Conservation (phyloP, 2,113 vertebrate genomes). For the Progne subis region DNA sequence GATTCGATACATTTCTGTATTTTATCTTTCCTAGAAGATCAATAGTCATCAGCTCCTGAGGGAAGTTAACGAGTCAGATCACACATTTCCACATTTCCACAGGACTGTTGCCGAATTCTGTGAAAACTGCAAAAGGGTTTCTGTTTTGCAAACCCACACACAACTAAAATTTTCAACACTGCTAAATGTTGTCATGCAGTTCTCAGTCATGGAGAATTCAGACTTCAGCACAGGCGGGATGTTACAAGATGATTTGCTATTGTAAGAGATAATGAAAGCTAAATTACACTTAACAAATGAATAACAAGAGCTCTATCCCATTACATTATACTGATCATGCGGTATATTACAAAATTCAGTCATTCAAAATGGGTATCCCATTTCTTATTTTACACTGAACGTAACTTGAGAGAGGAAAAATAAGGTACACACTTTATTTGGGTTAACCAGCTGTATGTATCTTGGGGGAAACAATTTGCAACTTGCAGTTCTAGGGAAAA, state of each 20-base stretch:
- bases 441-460: background rate
- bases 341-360: background rate
- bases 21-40: conserved; percentile 7
- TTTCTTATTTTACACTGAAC: background rate
- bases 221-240: fast-evolving
- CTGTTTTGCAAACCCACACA: background rate
- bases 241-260: conserved; percentile 18
- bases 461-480: background rate
- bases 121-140: background rate
- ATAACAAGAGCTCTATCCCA: background rate
- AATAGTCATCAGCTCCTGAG: background rate
- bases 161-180: background rate
- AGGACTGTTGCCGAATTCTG: background rate
- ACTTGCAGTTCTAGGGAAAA: background rate
- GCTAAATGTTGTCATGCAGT: background rate
- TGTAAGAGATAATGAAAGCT: conserved; percentile 49
- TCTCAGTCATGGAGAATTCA: background rate
- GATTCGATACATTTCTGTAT: background rate
- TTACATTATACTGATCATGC: background rate
- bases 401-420: background rate
- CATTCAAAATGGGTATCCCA: background rate
- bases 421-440: background rate
- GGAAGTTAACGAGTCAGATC: background rate
- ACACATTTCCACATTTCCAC: background rate
- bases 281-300: conserved; percentile 27